Percentiles rank a stretch among this genome's conserved stretches.
Conservation (phyloP, 2,113 vertebrate species). For the Corvus moneduloides region DNA sequence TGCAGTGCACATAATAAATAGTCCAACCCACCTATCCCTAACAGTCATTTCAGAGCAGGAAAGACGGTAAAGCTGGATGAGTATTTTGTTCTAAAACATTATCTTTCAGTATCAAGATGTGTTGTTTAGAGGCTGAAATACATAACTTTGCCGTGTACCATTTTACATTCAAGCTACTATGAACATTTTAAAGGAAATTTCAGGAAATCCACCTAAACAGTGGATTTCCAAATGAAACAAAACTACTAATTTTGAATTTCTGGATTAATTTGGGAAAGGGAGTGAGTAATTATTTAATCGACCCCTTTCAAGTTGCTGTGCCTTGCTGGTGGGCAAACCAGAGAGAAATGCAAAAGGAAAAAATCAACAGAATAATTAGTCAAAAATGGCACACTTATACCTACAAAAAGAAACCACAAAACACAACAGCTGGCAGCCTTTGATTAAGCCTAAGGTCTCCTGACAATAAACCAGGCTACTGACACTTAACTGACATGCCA, state of each 20-base stretch:
- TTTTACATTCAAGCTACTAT: not conserved
- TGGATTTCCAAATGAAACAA: not conserved
- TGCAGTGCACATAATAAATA: not conserved
- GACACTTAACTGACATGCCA: not conserved
- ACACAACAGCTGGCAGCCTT: not conserved
- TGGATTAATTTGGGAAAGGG: not conserved
- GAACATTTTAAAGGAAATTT: not conserved
- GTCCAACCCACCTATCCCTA: not conserved
- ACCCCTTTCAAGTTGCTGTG: not conserved
- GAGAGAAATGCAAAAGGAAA: not conserved
- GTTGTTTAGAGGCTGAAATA: not conserved
- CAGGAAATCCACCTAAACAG: not conserved
- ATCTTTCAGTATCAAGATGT: not conserved
- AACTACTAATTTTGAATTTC: not conserved
- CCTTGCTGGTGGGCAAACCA: not conserved
- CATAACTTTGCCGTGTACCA: not conserved
- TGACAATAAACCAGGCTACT: not conserved
- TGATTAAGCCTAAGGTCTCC: not conserved
- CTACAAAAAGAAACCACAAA: not conserved
- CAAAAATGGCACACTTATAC: not conserved
- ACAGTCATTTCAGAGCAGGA: not conserved
- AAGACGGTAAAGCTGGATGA: not conserved
- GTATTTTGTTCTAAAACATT: not conserved
- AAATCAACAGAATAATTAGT: not conserved
- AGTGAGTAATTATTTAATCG: not conserved